phyloP scores from a whole-genome alignment of 2,113 vertebrate genomes.

The Lutjanus erythropterus region DNA sequence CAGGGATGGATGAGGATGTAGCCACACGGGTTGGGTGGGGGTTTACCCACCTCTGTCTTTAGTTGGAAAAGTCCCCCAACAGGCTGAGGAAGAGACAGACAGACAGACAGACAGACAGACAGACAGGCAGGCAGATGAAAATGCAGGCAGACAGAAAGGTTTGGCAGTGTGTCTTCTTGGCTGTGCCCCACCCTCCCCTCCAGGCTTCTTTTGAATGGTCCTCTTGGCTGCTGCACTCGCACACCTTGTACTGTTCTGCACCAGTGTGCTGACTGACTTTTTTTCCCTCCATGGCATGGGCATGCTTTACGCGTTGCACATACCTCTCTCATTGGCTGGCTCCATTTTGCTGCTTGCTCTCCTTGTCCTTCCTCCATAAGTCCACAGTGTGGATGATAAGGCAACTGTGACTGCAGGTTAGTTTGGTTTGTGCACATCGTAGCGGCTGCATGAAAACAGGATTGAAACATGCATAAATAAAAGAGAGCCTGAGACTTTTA shows the following conservation, averaged over 20 bases:
- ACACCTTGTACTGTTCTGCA: slow-evolving; percentile 57
- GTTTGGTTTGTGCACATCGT: slow-evolving; percentile 3
- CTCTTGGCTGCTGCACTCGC: slow-evolving; percentile 61
- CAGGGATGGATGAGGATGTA: slow-evolving; percentile 75
- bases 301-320: slow-evolving; percentile 70
- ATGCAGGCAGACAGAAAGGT: slow-evolving; percentile 23
- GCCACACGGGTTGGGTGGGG: slow-evolving; percentile 39
- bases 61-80: slow-evolving; percentile 44
- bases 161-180: slow-evolving; percentile 45
- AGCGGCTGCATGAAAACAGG: slow-evolving; percentile 24
- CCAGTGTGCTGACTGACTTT: slow-evolving; percentile 59
- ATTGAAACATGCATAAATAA: slow-evolving; percentile 21
- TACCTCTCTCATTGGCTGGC: slow-evolving; percentile 72
- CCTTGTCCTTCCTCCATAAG: slow-evolving; percentile 47
- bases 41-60: slow-evolving; percentile 43
- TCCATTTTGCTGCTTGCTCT: slow-evolving; percentile 75
- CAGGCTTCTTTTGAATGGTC: slow-evolving; percentile 45
- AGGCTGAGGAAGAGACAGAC: slow-evolving; percentile 4
- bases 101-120: background rate
- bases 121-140: background rate
- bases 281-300: slow-evolving; percentile 67
- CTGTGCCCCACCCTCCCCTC: slow-evolving; percentile 31
- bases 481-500: slow-evolving; percentile 27
- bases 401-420: background rate
- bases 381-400: slow-evolving; percentile 49